Conservation (phyloP, 2,113 vertebrate species). For the Paramisgurnus dabryanus region DNA sequence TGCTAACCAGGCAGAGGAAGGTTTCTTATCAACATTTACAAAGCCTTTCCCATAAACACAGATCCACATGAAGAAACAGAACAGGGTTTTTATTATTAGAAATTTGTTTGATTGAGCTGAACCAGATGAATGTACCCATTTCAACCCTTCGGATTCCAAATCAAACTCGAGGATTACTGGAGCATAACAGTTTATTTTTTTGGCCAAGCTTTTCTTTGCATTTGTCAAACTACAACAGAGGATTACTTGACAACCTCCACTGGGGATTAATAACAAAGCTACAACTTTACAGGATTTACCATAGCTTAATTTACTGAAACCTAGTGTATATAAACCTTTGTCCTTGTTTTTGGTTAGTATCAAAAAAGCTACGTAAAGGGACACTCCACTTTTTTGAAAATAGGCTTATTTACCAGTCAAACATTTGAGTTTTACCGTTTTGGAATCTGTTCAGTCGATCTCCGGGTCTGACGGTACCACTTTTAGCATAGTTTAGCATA, state of each 20-base stretch:
- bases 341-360: slow-evolving; percentile 1
- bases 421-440: too few relatives aligned
- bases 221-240: slow-evolving; percentile 41
- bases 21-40: slow-evolving; percentile 38
- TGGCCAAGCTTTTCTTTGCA: slow-evolving; percentile 29
- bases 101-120: slow-evolving; percentile 33
- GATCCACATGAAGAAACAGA: slow-evolving; percentile 19
- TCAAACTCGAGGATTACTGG: slow-evolving; percentile 28
- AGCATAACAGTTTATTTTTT: slow-evolving; percentile 15
- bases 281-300: slow-evolving; percentile 54
- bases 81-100: slow-evolving; percentile 46
- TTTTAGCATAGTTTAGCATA: too few relatives aligned
- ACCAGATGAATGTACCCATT: slow-evolving; percentile 30
- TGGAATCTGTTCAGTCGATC: too few relatives aligned
- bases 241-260: slow-evolving; percentile 66
- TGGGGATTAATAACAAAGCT: slow-evolving; percentile 59
- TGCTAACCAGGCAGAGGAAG: slow-evolving; percentile 32
- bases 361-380: background rate
- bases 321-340: slow-evolving; percentile 59
- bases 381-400: too few relatives aligned
- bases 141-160: slow-evolving; percentile 30
- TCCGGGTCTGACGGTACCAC: too few relatives aligned
- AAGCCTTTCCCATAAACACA: slow-evolving; percentile 47
- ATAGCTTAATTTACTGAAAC: slow-evolving; percentile 42
- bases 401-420: too few relatives aligned